phyloP scores from a whole-genome alignment of 2,797 vertebrate species.

The Rhinatrema bivittatum region DNA sequence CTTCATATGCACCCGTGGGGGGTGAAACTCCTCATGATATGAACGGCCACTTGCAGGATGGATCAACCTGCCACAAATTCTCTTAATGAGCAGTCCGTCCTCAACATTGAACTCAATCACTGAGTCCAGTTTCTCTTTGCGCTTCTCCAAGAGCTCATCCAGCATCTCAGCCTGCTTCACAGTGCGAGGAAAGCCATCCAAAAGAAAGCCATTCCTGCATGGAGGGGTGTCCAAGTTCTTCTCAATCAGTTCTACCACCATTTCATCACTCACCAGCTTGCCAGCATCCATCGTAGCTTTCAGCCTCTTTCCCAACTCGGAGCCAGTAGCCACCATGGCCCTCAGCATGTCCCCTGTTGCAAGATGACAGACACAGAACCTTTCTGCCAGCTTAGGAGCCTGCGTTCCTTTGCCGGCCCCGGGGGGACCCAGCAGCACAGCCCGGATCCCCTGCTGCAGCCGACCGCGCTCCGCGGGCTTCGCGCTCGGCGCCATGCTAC shows the following conservation, averaged over 20 bases:
- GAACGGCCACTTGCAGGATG: conserved; percentile 90
- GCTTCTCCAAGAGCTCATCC: conserved; percentile 82
- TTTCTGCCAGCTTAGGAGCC: conserved; percentile 85
- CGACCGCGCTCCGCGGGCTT: conserved; percentile 42
- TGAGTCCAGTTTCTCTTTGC: conserved; percentile 84
- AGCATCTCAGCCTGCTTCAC: conserved; percentile 95
- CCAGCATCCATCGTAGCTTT: conserved; percentile 93
- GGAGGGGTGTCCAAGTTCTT: conserved; percentile 83
- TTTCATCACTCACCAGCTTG: conserved; percentile 93
- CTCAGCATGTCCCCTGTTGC: conserved; percentile 96
- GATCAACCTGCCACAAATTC: conserved; percentile 94
- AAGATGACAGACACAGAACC: conserved; percentile 90
- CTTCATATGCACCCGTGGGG: conserved; percentile 89
- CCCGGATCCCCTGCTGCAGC: conserved; percentile 71
- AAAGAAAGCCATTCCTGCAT: conserved; percentile 86
- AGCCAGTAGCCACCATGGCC: conserved; percentile 93
- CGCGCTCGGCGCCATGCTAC: conserved; percentile 63
- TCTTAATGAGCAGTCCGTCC: conserved; percentile 83
- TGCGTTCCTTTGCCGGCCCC: conserved; percentile 94
- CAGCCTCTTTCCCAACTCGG: conserved; percentile 81
- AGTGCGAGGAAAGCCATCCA: conserved; percentile 93
- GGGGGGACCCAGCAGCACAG: conserved; percentile 85
- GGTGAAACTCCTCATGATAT: conserved; percentile 95
- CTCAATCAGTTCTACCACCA: conserved; percentile 96
- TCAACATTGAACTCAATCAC: conserved; percentile 86